A percentile compares a stretch with the other conserved stretches of the same genome.
These are phyloP conservation scores for Drosophila percnosoma DNA, from an alignment of 2,888 invertebrate species.

Conservation along the genomic window DNA sequence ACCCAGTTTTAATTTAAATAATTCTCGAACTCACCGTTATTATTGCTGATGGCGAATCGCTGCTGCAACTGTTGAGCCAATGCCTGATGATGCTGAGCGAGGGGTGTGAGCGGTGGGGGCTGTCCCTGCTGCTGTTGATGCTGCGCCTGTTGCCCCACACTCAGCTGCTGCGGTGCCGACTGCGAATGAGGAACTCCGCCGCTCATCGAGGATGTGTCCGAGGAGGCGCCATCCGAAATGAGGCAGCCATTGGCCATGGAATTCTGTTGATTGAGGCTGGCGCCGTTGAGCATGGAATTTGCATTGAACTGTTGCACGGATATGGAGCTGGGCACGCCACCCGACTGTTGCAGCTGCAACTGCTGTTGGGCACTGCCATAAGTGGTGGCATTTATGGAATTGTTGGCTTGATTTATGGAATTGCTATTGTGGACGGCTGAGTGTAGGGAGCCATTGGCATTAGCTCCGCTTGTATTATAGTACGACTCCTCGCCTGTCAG, in stretches of 20 bases:
- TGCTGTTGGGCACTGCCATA: constrained; percentile 75
- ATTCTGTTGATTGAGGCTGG: constrained; percentile 63
- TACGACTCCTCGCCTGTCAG: constrained; percentile 83
- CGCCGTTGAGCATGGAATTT: constrained; percentile 75
- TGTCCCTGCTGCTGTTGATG: constrained; percentile 60
- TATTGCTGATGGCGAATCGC: constrained; percentile 86
- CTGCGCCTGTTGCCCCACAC: constrained; percentile 66
- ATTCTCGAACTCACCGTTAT: constrained; percentile 83
- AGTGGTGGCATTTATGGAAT: constrained; percentile 81
- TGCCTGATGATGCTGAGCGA: constrained; percentile 88
- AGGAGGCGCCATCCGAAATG: constrained; percentile 74
- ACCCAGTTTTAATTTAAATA: background rate
- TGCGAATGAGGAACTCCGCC: constrained; percentile 84
- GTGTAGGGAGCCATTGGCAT: constrained; percentile 82
- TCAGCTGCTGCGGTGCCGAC: constrained; percentile 84
- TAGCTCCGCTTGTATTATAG: constrained; percentile 80
- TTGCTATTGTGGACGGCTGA: constrained; percentile 84
- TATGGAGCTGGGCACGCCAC: constrained; percentile 83
- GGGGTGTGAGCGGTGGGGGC: constrained; percentile 82
- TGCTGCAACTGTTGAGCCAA: constrained; percentile 88
- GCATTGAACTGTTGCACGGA: constrained; percentile 84
- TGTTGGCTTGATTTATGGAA: constrained; percentile 81
- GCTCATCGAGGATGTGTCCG: constrained; percentile 75
- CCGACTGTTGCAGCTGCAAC: constrained; percentile 61
- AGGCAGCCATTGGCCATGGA: constrained; percentile 70